Evolutionary conservation across 2,113 vertebrate genomes (phyloP).

Genomic region (Bungarus multicinctus): DNA sequence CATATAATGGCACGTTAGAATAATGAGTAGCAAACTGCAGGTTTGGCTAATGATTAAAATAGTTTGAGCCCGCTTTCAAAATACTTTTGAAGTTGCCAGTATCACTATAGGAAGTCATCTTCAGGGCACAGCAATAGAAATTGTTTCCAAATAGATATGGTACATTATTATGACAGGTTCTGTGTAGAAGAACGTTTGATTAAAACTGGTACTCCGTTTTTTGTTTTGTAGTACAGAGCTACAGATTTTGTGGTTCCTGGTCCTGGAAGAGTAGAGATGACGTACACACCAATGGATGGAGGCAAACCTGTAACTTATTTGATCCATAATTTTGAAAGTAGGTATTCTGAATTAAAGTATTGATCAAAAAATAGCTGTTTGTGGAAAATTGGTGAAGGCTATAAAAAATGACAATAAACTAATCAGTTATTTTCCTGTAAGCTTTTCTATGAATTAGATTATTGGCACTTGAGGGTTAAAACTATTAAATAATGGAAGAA

Average conservation of each 20-base stretch:
- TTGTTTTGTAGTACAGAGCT: constrained; percentile 86
- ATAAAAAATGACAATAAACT: not conserved
- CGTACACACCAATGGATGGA: constrained; percentile 81
- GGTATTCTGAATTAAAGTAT: constrained; percentile 17
- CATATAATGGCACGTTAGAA: not conserved
- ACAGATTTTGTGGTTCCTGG: constrained; percentile 96
- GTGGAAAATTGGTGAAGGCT: not conserved
- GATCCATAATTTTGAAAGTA: constrained; percentile 91
- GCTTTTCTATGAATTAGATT: not conserved
- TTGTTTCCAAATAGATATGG: not conserved
- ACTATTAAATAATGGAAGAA: not conserved
- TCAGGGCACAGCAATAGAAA: not conserved
- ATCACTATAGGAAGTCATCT: not conserved
- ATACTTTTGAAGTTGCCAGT: not conserved
- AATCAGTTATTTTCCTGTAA: too few species aligned
- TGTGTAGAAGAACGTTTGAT: not conserved
- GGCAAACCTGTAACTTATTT: constrained; percentile 78
- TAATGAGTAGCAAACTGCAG: not conserved
- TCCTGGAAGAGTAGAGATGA: constrained; percentile 93
- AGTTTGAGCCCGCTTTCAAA: not conserved
- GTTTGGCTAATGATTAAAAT: not conserved
- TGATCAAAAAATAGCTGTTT: not conserved
- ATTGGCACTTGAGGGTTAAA: not conserved
- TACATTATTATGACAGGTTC: not conserved
- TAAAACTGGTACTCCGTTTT: not conserved